Percentiles rank a stretch among this genome's conserved stretches.
phyloP scores from a whole-genome alignment of 2,888 invertebrate genomes.

The Rhagophthalmus giganteus region DNA sequence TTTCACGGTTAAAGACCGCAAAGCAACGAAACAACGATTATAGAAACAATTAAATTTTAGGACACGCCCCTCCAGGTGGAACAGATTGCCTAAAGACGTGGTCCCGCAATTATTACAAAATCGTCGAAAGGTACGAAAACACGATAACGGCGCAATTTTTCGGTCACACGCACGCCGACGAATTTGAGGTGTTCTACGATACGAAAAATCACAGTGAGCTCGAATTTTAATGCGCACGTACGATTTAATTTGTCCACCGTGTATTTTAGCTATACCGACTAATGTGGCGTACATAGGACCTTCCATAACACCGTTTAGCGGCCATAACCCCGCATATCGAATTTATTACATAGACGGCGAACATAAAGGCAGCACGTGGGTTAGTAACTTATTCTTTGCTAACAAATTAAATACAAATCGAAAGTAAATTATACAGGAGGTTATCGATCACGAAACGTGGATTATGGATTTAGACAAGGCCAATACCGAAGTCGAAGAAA shows the following conservation, averaged over 20 bases:
- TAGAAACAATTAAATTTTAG: constrained; percentile 44
- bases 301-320: constrained; percentile 89
- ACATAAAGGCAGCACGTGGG: constrained; percentile 77
- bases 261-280: constrained; percentile 68
- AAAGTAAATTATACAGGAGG: constrained; percentile 65
- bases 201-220: constrained; percentile 70
- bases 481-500: constrained; percentile 73
- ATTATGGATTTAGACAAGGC: constrained; percentile 91
- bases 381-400: constrained; percentile 50
- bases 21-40: no score
- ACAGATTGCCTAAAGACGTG: constrained; percentile 91
- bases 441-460: constrained; percentile 95
- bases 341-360: constrained; percentile 95
- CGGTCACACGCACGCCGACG: constrained; percentile 92
- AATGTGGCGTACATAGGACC: constrained; percentile 91
- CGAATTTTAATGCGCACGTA: constrained; percentile 14
- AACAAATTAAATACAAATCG: neutral
- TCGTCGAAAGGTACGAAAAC: constrained; percentile 83
- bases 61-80: constrained; percentile 94
- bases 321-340: constrained; percentile 91
- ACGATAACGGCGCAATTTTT: constrained; percentile 90
- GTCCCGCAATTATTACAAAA: constrained; percentile 90
- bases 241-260: neutral
- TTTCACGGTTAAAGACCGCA: no score
- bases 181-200: constrained; percentile 92